Evolutionary conservation across 2,797 vertebrate species (phyloP).

Genomic region (Pangasius mekongensis): DNA sequence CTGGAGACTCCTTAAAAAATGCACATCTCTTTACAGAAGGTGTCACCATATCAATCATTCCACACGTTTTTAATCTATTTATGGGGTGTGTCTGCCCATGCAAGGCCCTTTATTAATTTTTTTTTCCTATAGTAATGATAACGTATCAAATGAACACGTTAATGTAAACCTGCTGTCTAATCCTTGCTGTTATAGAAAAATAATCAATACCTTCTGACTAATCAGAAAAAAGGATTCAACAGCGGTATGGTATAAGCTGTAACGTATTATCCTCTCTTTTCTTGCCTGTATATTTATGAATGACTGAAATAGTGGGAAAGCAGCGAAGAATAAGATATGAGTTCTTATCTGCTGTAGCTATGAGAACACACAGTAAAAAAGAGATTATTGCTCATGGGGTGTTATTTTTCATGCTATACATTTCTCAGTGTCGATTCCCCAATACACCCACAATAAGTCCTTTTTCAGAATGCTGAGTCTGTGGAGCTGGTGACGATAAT

Average conservation of each 20-base stretch:
- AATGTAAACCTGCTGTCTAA: neutral
- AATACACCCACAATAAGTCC: constrained; percentile 45
- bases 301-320: neutral
- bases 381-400: constrained; percentile 35
- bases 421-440: constrained; percentile 51
- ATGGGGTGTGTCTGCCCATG: neutral
- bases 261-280: neutral
- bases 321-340: neutral
- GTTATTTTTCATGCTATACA: constrained; percentile 41
- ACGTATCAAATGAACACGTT: neutral
- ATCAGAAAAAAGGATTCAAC: neutral
- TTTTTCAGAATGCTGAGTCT: constrained; percentile 58
- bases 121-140: neutral
- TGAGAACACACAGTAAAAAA: constrained; percentile 24
- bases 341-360: constrained; percentile 18
- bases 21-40: neutral
- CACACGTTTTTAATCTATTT: neutral
- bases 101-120: neutral
- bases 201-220: neutral
- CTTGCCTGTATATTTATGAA: neutral
- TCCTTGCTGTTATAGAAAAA: neutral
- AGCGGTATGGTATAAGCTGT: neutral
- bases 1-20: neutral
- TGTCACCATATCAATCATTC: neutral
- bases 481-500: constrained; percentile 55